Evolutionary conservation across 2,888 invertebrate genomes (phyloP), one percentile per base, ranked within the genome.

Genomic region (Nomada lathburiana): DNA sequence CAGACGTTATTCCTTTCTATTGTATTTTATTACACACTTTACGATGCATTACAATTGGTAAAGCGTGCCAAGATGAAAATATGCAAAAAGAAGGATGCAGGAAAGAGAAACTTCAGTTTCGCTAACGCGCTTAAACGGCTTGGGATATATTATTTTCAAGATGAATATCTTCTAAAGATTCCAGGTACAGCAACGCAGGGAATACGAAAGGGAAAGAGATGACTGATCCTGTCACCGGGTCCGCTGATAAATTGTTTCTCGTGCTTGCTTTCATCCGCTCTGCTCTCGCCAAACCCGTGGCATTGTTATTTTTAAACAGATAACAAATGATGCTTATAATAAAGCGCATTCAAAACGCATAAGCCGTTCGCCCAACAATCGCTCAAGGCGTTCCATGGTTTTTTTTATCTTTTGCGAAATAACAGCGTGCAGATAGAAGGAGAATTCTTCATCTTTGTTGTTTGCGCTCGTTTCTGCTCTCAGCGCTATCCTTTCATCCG

Each of bases 311-410:
- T 90, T 90, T 91, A 89, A 91, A 90, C 85, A 88, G 86, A 88
- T 91, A 92, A 92, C 90, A 90, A 91, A 92, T 92, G 92, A 89
- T 89, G 85, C 83, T 86, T 87, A 86, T 89, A 89, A 89, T 88
- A 89, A 89, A 90, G 89, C 88, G 86, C 89, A 89, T 90, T 91
- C 85, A 88, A 69, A 83, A 84, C 83, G 76, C 83, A 85, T 83
- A 82, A 82, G 85, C 70, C 71, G 73, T 69, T 75, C 74, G 82
- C 64, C 72, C 80, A 72, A 81, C 86, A 83, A 86, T 88, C 86
- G 82, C 85, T 79, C 79, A 80, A 69, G 64, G 60, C 83, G 69
- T 77, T 63, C 44, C 47, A n/a, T 36, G n/a, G 44, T 26, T 59
- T 52, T 36, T 53, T 47, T 80, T 80, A 76, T 83, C 73, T 80